A percentile compares a stretch with the other conserved stretches of the same genome.
These are phyloP conservation scores for Drosophila watanabei DNA, from an alignment of 1,140 invertebrate genomes.

Conservation along the genomic window DNA sequence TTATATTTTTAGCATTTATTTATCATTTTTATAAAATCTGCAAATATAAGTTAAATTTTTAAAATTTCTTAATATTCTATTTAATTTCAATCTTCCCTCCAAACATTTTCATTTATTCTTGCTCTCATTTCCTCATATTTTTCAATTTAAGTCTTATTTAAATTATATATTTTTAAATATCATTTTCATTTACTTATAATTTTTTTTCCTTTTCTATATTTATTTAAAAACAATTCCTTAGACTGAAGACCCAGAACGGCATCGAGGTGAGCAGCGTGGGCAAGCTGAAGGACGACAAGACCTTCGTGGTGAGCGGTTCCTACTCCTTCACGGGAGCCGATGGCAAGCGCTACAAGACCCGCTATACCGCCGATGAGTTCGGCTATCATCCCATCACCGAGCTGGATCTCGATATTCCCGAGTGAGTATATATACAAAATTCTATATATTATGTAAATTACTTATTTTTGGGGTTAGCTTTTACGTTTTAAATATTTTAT, in stretches of 20 bases:
- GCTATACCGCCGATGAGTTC: constrained; percentile 84
- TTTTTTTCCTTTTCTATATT: background rate
- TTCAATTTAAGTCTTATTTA: too few relatives aligned
- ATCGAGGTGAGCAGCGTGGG: constrained; percentile 83
- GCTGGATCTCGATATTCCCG: constrained; percentile 82
- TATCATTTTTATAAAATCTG: background rate
- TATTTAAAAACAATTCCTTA: constrained; percentile 12
- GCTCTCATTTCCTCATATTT: too few relatives aligned
- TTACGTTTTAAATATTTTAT: too few relatives aligned
- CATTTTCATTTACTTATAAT: background rate
- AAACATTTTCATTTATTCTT: too few relatives aligned
- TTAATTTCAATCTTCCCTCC: too few relatives aligned
- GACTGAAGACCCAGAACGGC: constrained; percentile 84
- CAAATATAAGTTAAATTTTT: too few relatives aligned
- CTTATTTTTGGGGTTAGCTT: too few relatives aligned
- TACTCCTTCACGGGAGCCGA: constrained; percentile 88
- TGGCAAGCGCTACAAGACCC: constrained; percentile 87
- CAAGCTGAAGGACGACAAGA: constrained; percentile 84
- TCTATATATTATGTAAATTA: too few relatives aligned
- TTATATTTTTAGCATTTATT: background rate
- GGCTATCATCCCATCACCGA: constrained; percentile 85
- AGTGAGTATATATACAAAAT: constrained; percentile 61
- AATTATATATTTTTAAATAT: too few relatives aligned
- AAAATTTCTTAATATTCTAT: too few relatives aligned
- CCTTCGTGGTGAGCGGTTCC: constrained; percentile 87